phyloP scores from a whole-genome alignment of 2,888 invertebrate species.

The Achlya flavicornis region DNA sequence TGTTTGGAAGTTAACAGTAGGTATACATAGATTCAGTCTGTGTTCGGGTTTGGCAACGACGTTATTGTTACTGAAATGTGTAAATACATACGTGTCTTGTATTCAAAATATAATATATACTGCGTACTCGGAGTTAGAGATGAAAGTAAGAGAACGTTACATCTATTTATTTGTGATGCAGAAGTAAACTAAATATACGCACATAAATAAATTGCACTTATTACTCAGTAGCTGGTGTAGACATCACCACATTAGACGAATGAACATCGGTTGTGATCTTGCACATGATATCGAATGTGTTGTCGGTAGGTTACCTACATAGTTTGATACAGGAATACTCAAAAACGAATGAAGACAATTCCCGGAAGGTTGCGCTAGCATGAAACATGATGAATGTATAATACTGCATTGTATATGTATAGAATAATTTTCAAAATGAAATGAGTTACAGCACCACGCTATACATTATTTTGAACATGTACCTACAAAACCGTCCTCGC shows the following conservation, averaged over 20 bases:
- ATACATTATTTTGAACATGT: conserved; percentile 65
- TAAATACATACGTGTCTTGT: conserved; percentile 34
- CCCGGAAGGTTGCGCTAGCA: conserved; percentile 77
- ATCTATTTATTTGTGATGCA: conserved; percentile 59
- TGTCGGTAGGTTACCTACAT: conserved; percentile 16
- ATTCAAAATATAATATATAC: conserved; percentile 20
- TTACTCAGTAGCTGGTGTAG: conserved; percentile 6
- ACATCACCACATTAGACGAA: conserved; percentile 19
- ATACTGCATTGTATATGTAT: conserved; percentile 65
- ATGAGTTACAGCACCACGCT: conserved; percentile 72
- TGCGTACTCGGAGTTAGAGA: not conserved
- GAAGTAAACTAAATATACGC: conserved; percentile 5
- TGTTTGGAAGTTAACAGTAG: conserved; percentile 67
- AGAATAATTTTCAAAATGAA: conserved; percentile 70
- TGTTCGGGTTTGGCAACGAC: conserved; percentile 79
- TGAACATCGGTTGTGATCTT: conserved; percentile 41
- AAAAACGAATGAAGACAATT: conserved; percentile 43
- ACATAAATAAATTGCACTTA: conserved; percentile 6
- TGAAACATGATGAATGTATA: conserved; percentile 62
- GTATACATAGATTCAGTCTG: conserved; percentile 81
- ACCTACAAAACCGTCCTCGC: conserved; percentile 39
- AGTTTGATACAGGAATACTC: not conserved
- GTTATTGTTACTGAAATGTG: conserved; percentile 61
- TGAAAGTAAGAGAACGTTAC: conserved; percentile 5
- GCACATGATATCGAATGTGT: conserved; percentile 36